Percentiles rank a stretch among this genome's conserved stretches.
Conservation (phyloP, 2,888 invertebrate species). For the Pollenia angustigena region DNA sequence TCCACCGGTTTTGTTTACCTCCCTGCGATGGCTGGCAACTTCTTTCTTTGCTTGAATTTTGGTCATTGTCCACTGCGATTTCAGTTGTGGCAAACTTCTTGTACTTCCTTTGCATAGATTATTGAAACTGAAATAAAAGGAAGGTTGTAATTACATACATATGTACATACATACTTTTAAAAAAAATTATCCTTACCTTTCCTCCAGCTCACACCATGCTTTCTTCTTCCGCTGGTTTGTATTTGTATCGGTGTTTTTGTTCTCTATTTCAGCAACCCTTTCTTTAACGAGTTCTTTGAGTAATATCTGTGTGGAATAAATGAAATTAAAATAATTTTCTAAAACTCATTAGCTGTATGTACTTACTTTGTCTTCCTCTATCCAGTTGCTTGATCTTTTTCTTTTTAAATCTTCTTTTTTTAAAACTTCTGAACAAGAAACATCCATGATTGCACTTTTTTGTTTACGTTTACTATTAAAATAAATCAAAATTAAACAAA, state of each 20-base stretch:
- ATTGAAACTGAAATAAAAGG: constrained; percentile 4
- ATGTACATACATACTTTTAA: not conserved
- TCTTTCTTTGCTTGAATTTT: not conserved
- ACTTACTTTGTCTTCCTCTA: constrained; percentile 6
- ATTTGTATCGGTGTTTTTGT: not conserved
- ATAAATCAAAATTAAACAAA: too few relatives aligned
- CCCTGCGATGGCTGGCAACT: not conserved
- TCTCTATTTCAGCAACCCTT: not conserved
- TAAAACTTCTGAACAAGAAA: not conserved
- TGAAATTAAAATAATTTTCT: not conserved
- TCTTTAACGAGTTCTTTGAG: not conserved
- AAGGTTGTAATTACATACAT: not conserved
- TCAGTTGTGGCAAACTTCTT: not conserved
- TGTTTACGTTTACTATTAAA: too few relatives aligned
- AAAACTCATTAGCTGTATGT: not conserved
- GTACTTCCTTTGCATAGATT: not conserved
- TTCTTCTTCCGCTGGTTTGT: not conserved
- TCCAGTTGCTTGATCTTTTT: not conserved
- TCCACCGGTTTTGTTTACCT: constrained; percentile 1
- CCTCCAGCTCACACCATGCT: not conserved
- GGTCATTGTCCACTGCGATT: constrained; percentile 1
- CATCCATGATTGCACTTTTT: not conserved
- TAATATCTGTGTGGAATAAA: not conserved
- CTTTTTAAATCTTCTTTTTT: not conserved
- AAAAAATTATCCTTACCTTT: not conserved